Base-by-base conservation (phyloP, 1,140 invertebrate genomes). In the Drosophila jambulina region DNA sequence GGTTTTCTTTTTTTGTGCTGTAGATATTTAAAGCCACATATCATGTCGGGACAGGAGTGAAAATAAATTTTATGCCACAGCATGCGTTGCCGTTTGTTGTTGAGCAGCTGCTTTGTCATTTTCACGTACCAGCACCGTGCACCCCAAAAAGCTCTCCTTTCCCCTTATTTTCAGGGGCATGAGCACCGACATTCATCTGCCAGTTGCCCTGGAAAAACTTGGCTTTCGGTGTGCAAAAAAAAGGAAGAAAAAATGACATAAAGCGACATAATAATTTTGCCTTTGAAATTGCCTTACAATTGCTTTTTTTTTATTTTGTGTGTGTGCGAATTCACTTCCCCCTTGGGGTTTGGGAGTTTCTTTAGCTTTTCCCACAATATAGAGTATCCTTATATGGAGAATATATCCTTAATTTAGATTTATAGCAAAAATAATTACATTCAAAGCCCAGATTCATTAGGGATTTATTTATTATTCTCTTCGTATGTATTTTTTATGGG, bases 261-360 rank as follows among this genome's bases (percentile, higher is more conserved):
- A 88, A 88, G 84, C 84, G 84, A 88, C 85, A 88, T 88, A 88
- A 88, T 88, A 88, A 88, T 88, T 88, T 88, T 75, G 85, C 69
- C 80, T 88, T 88, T 88, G 84, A 88, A 88, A 88, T 88, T 88
- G 85, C 85, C 84, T 84, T 88, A 84, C 85, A 88, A 88, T 88
- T 88, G 85, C 78, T 88, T 80, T 65, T 80, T 80, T 70, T 56
- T 4, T 25, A n/a, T 38, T 38, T n/a, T 38, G 54, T 51, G 34
- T 59, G 61, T 48, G 59, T 57, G 69, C 56, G 70, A 59, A 82
- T 65, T 77, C 69, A 48, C 68, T 68, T 69, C 27, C 58, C 67
- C 36, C 53, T 48, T 13, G 38, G 48, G 63, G 13, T 36, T 42
- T 59, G 15, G 25, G 36, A 38, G 53, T 49, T 68, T 42, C 25